These are phyloP conservation scores for Arnoldichthys spilopterus DNA, from an alignment of 2,797 vertebrate genomes.

Conservation along the genomic window DNA sequence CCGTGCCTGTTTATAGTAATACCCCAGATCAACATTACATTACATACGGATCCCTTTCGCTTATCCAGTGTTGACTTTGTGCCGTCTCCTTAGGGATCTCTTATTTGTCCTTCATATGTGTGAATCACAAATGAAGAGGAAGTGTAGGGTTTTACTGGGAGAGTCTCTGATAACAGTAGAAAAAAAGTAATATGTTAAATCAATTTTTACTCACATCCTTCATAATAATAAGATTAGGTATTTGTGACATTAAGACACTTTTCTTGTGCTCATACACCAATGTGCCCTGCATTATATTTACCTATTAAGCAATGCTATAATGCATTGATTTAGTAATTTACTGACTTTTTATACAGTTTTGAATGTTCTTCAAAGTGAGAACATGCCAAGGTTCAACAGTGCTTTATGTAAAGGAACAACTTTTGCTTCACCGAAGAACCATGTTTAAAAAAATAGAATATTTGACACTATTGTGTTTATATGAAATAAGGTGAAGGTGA, in stretches of 20 bases:
- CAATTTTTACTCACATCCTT: not conserved
- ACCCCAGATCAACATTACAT: slow-evolving; percentile 49
- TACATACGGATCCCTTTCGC: slow-evolving; percentile 42
- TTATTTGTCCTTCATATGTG: slow-evolving; percentile 43
- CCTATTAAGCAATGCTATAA: too few species aligned
- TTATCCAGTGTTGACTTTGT: slow-evolving; percentile 53
- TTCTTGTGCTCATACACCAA: not conserved
- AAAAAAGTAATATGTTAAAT: not conserved
- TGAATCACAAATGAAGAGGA: slow-evolving; percentile 28
- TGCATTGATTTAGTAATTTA: too few species aligned
- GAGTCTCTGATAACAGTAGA: not conserved
- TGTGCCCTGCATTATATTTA: too few species aligned
- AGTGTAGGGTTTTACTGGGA: slow-evolving; percentile 19
- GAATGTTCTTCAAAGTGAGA: too few species aligned
- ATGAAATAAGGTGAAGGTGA: too few species aligned
- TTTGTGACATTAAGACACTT: not conserved
- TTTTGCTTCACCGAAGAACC: too few species aligned
- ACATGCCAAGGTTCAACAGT: too few species aligned
- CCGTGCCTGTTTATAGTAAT: slow-evolving; percentile 51
- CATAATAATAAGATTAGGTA: too few species aligned
- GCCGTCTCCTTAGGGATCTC: slow-evolving; percentile 28
- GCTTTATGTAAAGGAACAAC: too few species aligned
- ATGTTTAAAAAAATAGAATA: too few species aligned
- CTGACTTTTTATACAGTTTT: too few species aligned
- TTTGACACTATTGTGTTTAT: too few species aligned